Evolutionary conservation across 2,888 invertebrate species (phyloP).

Genomic region (Lathronympha strigana): DNA sequence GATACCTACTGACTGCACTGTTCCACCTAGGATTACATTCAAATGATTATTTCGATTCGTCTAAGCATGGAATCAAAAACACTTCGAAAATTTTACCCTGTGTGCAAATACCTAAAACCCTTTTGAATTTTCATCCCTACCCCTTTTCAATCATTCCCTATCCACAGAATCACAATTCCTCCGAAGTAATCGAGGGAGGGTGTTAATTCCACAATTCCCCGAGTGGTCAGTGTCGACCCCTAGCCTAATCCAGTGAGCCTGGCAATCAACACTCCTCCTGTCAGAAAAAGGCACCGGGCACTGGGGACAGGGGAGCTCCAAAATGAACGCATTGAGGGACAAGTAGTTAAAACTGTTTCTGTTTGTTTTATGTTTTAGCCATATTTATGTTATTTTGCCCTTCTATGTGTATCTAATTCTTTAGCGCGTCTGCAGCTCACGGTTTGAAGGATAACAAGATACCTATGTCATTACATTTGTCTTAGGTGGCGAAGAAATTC

Average conservation of each 20-base stretch:
- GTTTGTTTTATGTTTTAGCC: not conserved
- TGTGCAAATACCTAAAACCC: not conserved
- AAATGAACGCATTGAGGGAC: slow-evolving; percentile 51
- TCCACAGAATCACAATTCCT: slow-evolving; percentile 39
- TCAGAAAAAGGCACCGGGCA: slow-evolving; percentile 53
- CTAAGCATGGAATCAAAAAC: too few species aligned
- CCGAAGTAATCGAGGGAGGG: slow-evolving; percentile 44
- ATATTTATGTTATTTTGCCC: not conserved
- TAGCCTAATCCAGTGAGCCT: slow-evolving; percentile 75
- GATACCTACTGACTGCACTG: too few species aligned
- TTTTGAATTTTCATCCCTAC: not conserved
- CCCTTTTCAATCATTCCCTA: not conserved
- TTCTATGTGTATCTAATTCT: too few species aligned
- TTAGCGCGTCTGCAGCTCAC: too few species aligned
- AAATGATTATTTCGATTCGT: too few species aligned
- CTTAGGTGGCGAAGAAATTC: too few species aligned
- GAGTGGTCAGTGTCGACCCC: slow-evolving; percentile 67
- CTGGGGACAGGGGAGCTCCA: slow-evolving; percentile 50
- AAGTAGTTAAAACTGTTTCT: slow-evolving; percentile 21
- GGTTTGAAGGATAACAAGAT: too few species aligned
- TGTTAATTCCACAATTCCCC: slow-evolving; percentile 75
- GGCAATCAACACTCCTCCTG: slow-evolving; percentile 76
- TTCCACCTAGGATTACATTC: too few species aligned
- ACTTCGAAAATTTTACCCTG: too few species aligned
- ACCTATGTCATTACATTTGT: too few species aligned